phyloP scores from a whole-genome alignment of 2,113 vertebrate genomes.

The Tetraodon nigroviridis region DNA sequence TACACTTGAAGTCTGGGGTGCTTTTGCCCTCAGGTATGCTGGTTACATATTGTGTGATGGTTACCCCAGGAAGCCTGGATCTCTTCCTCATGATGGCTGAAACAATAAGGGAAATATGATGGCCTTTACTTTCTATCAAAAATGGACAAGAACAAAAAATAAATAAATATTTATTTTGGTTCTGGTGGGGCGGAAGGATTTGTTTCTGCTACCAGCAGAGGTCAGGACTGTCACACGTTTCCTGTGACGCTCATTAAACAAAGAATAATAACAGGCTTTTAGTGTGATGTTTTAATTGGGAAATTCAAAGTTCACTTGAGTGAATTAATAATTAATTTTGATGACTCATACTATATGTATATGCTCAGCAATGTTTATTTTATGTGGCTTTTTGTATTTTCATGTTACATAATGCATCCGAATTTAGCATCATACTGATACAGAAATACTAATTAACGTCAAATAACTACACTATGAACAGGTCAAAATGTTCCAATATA shows the following conservation, averaged over 20 bases:
- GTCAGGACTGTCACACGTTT: constrained; percentile 43
- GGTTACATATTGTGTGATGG: constrained; percentile 72
- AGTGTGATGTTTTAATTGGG: no score
- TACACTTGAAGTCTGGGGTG: constrained; percentile 78
- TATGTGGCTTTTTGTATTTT: no score
- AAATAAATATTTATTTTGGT: neutral
- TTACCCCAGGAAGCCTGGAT: constrained; percentile 77
- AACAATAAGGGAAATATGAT: neutral
- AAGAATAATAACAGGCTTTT: no score
- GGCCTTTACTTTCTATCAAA: neutral
- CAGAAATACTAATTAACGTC: neutral
- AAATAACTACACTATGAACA: no score
- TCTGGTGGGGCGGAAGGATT: neutral
- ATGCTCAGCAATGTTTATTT: no score
- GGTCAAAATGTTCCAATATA: no score
- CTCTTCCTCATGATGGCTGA: constrained; percentile 67
- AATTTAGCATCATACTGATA: neutral
- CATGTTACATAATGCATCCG: no score
- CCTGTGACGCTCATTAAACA: neutral
- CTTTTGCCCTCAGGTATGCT: constrained; percentile 78
- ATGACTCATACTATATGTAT: no score
- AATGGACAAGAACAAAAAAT: neutral
- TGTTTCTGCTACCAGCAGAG: constrained; percentile 44
- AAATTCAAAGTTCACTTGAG: no score
- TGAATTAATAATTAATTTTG: no score